These are phyloP conservation scores for Rhipidura dahli DNA, from an alignment of 2,113 vertebrate species.

Conservation along the genomic window DNA sequence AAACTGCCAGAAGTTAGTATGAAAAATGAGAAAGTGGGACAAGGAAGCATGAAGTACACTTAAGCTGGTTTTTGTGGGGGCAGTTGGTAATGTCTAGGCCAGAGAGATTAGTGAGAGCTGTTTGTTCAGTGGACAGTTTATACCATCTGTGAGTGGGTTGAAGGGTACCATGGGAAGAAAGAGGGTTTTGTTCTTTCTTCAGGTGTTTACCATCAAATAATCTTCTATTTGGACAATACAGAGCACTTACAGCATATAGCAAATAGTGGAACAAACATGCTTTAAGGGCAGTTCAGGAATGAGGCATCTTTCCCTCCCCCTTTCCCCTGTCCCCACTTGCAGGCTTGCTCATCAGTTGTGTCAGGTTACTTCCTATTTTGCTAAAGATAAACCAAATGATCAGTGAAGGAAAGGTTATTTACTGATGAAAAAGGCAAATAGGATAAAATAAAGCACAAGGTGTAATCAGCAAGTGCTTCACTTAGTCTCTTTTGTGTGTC, in stretches of 20 bases:
- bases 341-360: background rate
- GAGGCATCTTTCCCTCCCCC: background rate
- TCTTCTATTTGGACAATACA: background rate
- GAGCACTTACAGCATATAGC: background rate
- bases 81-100: background rate
- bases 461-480: rapidly evolving
- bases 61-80: background rate
- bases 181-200: background rate
- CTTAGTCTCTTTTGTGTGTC: background rate
- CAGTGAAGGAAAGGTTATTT: background rate
- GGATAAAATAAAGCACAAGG: background rate
- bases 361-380: background rate
- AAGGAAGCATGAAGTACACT: background rate
- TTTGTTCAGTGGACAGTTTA: background rate
- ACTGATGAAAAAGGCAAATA: background rate
- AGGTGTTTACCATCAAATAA: background rate
- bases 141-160: background rate
- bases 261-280: background rate
- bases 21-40: background rate
- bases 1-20: background rate
- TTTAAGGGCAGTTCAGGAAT: background rate
- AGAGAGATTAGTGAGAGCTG: background rate
- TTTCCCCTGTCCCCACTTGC: background rate
- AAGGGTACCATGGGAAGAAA: background rate
- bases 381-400: background rate